phyloP scores from a whole-genome alignment of 35 echinoderm and acorn worm genomes.

The Hemicentrotus pulcherrimus region DNA sequence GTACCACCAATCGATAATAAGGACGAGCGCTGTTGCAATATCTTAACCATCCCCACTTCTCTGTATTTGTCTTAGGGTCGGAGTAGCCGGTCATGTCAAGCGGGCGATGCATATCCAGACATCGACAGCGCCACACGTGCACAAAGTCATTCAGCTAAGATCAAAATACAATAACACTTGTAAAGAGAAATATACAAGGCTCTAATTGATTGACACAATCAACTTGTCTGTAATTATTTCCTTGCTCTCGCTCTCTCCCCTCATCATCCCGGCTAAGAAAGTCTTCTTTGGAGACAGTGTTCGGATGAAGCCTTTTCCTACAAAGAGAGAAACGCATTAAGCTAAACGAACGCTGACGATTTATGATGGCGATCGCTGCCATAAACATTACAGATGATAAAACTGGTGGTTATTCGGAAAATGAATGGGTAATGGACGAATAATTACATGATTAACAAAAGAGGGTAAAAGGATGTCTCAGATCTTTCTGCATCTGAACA shows the following conservation, averaged over 20 bases:
- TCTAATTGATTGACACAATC: conserved; percentile 3
- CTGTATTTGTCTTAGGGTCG: not conserved
- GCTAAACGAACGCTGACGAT: not conserved
- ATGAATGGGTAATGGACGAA: not conserved
- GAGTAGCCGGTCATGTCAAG: not conserved
- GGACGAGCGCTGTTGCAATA: not conserved
- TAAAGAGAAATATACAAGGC: not conserved
- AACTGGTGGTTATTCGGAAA: not conserved
- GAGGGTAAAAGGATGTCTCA: too few species aligned
- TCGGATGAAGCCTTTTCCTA: not conserved
- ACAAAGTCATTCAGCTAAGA: conserved; percentile 1
- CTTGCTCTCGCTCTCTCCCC: not conserved
- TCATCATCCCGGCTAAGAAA: not conserved
- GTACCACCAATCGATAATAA: conserved; percentile 1
- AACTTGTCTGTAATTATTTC: conserved; percentile 3
- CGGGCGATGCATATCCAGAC: not conserved
- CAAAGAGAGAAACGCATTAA: not conserved
- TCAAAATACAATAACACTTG: conserved; percentile 19
- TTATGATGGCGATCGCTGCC: not conserved
- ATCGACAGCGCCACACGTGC: not conserved
- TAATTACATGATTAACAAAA: not conserved
- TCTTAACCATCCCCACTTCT: not conserved
- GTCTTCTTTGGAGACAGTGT: not conserved
- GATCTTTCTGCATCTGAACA: too few species aligned
- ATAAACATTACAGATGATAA: not conserved